phyloP scores from a whole-genome alignment of 2,113 vertebrate genomes.

The Eretmochelys imbricata region DNA sequence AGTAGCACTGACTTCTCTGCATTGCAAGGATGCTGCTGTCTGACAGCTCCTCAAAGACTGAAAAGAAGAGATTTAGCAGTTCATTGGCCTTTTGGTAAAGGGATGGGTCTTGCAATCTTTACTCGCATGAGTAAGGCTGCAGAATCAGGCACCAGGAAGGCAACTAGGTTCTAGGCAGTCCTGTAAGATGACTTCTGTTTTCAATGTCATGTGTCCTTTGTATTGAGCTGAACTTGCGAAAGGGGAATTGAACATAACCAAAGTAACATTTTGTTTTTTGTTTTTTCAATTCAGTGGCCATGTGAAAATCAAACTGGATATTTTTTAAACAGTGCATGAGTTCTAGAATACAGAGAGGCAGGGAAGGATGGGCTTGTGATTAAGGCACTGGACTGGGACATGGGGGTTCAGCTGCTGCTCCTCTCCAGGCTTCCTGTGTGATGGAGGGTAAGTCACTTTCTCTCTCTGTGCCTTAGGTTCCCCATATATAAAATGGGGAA shows the following conservation, averaged over 20 bases:
- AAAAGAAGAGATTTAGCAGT: constrained; percentile 46
- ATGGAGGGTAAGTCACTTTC: background rate
- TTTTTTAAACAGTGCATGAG: background rate
- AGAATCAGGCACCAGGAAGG: background rate
- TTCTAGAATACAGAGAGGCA: background rate
- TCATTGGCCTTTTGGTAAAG: constrained; percentile 10
- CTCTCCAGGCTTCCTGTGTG: background rate
- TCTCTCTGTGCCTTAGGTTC: background rate
- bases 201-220: background rate
- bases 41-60: constrained; percentile 56
- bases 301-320: background rate
- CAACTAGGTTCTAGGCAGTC: background rate
- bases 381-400: background rate
- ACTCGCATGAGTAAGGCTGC: background rate
- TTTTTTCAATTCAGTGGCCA: background rate
- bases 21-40: constrained; percentile 58
- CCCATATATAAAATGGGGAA: background rate
- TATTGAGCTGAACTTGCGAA: background rate
- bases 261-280: background rate
- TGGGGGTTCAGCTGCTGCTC: background rate
- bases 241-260: background rate
- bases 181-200: background rate
- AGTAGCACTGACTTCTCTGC: constrained; percentile 29
- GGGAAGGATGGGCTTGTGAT: background rate
- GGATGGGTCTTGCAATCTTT: background rate